Percentiles rank a stretch among this genome's conserved stretches.
Evolutionary conservation across 1,140 invertebrate genomes (phyloP).

Genomic region (Drosophila santomea): DNA sequence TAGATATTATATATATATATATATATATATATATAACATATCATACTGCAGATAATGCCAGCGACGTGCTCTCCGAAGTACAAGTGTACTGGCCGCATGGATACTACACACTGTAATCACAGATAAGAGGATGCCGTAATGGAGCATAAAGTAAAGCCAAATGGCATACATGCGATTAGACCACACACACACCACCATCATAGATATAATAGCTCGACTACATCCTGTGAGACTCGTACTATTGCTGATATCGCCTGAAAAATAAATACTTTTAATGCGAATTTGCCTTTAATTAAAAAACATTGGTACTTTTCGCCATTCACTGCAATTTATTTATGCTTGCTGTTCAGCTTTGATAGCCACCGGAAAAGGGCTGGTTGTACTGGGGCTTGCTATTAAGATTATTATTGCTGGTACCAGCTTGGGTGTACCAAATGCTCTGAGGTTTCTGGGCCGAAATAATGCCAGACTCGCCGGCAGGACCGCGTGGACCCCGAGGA

Average conservation of each 20-base stretch:
- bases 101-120: conserved; percentile 13
- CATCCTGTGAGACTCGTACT: background rate
- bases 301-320: too few relatives aligned
- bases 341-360: conserved; percentile 56
- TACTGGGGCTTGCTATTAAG: conserved; percentile 49
- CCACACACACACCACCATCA: background rate
- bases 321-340: background rate
- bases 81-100: conserved; percentile 30
- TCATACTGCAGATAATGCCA: conserved; percentile 35
- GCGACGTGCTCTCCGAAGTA: conserved; percentile 37
- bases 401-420: conserved; percentile 33
- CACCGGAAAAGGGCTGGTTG: conserved; percentile 45
- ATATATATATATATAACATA: background rate
- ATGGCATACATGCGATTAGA: conserved; percentile 20
- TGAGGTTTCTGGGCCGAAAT: conserved; percentile 36
- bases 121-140: conserved; percentile 28
- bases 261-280: too few relatives aligned
- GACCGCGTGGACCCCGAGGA: conserved; percentile 48
- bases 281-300: background rate
- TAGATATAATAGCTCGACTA: background rate
- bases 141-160: conserved; percentile 19
- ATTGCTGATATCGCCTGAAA: too few relatives aligned
- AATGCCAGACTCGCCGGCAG: conserved; percentile 21
- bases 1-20: background rate
- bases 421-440: conserved; percentile 61